phyloP scores from a whole-genome alignment of 2,797 vertebrate genomes.

The Anomalospiza imberbis region DNA sequence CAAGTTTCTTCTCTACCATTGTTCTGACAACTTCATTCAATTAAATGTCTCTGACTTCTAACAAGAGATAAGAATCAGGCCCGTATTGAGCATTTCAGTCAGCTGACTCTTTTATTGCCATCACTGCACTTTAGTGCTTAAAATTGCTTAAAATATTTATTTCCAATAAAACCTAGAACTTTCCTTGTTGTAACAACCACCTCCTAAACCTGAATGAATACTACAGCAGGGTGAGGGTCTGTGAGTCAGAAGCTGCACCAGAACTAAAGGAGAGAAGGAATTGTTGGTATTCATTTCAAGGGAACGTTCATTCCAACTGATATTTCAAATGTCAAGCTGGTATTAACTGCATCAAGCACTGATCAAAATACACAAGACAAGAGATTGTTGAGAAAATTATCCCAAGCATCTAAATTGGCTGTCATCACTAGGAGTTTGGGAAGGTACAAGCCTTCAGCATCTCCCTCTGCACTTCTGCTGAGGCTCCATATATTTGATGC shows the following conservation, averaged over 20 bases:
- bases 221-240: not conserved
- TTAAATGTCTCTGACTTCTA: not conserved
- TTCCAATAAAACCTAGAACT: not conserved
- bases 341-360: constrained; percentile 21
- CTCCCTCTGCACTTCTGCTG: not conserved
- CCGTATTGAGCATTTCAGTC: not conserved
- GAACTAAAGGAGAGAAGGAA: not conserved
- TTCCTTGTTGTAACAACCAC: not conserved
- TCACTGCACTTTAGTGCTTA: not conserved
- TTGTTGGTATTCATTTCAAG: not conserved
- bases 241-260: not conserved
- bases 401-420: constrained; percentile 20
- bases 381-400: constrained; percentile 23
- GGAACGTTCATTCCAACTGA: not conserved
- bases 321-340: constrained; percentile 29
- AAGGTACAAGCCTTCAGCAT: not conserved
- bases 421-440: not conserved
- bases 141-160: not conserved
- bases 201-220: not conserved
- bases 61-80: not conserved
- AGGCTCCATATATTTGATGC: not conserved
- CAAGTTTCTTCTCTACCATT: not conserved
- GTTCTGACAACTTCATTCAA: not conserved
- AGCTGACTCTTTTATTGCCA: not conserved
- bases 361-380: constrained; percentile 43